Evolutionary conservation across 2,113 vertebrate genomes (phyloP).

Genomic region (Isurus oxyrinchus): DNA sequence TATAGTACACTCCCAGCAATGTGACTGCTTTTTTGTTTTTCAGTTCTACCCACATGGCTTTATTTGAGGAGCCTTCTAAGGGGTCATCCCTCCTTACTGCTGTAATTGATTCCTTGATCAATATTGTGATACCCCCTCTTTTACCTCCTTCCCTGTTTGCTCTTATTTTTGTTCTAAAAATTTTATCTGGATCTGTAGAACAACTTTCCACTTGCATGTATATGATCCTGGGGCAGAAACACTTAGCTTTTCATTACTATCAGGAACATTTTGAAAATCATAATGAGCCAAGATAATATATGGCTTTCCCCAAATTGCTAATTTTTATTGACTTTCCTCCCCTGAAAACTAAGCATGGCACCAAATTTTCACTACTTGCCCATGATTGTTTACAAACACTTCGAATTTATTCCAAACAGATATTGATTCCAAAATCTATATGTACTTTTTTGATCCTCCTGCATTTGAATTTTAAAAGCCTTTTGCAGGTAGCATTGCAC

Average conservation of each 20-base stretch:
- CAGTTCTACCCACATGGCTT: no score
- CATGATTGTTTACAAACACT: not conserved
- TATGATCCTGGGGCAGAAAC: not conserved
- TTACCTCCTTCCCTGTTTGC: no score
- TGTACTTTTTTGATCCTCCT: not conserved
- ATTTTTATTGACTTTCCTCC: not conserved
- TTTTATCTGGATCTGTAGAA: not conserved
- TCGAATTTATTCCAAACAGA: not conserved
- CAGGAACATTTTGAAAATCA: not conserved
- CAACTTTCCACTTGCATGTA: not conserved
- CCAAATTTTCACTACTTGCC: not conserved
- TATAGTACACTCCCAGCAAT: no score
- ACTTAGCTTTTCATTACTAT: not conserved
- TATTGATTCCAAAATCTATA: not conserved
- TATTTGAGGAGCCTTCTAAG: no score
- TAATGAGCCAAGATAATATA: not conserved
- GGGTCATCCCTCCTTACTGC: no score
- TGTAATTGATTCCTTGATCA: no score
- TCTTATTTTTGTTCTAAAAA: not conserved
- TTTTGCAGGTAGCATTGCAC: not conserved
- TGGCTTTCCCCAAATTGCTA: not conserved
- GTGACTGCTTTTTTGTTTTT: no score
- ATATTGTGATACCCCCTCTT: no score
- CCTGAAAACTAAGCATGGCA: no score
- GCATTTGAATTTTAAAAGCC: not conserved